These are phyloP conservation scores for Micrasema minimum DNA, from an alignment of 1,140 invertebrate genomes.

Conservation along the genomic window DNA sequence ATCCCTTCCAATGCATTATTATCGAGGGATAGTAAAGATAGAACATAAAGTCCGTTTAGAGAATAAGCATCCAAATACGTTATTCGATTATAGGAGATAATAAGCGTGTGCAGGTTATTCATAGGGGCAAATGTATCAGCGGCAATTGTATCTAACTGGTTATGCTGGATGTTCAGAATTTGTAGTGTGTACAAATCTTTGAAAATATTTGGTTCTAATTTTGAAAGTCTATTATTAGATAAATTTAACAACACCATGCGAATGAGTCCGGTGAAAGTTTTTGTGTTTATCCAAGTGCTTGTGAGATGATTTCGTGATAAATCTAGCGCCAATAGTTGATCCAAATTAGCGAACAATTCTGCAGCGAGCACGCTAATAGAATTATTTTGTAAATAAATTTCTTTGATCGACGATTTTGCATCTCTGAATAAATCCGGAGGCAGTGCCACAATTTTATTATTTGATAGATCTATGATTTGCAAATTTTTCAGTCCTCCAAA, in stretches of 20 bases:
- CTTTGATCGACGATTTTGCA: slow-evolving; percentile 79
- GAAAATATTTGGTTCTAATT: slow-evolving; percentile 83
- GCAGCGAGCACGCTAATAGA: slow-evolving; percentile 84
- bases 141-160: slow-evolving; percentile 81
- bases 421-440: slow-evolving; percentile 87
- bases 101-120: slow-evolving; percentile 84
- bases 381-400: slow-evolving; percentile 90
- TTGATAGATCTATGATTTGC: slow-evolving; percentile 84
- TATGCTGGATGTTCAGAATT: slow-evolving; percentile 83
- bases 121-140: slow-evolving; percentile 85
- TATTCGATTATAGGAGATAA: slow-evolving; percentile 83
- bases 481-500: slow-evolving; percentile 81
- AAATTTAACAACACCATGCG: slow-evolving; percentile 87
- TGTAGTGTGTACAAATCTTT: slow-evolving; percentile 84
- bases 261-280: slow-evolving; percentile 87
- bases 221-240: slow-evolving; percentile 84
- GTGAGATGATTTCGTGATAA: slow-evolving; percentile 88
- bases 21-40: slow-evolving; percentile 81
- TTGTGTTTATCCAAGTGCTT: slow-evolving; percentile 82
- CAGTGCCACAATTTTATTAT: slow-evolving; percentile 87
- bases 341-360: slow-evolving; percentile 83
- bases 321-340: slow-evolving; percentile 86
- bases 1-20: slow-evolving; percentile 81
- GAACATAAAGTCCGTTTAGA: slow-evolving; percentile 81
- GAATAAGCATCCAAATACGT: slow-evolving; percentile 80